These are phyloP conservation scores for Okapia johnstoni DNA, from an alignment of 2,113 vertebrate species.

Conservation along the genomic window DNA sequence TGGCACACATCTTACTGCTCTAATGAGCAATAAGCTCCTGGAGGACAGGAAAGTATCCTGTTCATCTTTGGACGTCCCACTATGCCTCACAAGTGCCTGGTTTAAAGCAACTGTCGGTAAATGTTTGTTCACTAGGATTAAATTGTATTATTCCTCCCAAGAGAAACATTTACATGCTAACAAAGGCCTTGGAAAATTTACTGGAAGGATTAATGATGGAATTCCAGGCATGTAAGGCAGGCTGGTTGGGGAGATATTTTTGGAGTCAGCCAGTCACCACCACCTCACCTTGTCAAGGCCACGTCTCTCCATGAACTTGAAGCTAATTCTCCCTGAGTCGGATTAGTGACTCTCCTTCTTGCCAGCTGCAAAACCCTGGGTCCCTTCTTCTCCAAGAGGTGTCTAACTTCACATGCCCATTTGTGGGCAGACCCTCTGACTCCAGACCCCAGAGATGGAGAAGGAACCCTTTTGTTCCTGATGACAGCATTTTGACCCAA, in stretches of 20 bases:
- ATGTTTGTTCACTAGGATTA: conserved; percentile 61
- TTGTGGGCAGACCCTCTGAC: background rate
- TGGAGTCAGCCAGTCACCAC: background rate
- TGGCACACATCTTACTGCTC: background rate
- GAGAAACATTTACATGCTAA: conserved; percentile 60
- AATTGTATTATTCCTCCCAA: conserved; percentile 56
- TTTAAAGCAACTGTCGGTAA: conserved; percentile 50
- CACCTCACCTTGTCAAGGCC: background rate
- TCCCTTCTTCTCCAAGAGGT: background rate
- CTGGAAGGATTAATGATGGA: conserved; percentile 52
- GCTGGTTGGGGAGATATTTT: background rate
- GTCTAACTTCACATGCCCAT: background rate
- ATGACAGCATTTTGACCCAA: background rate
- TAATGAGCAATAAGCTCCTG: background rate
- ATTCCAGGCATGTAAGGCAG: background rate
- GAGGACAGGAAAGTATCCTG: background rate
- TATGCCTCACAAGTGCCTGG: background rate
- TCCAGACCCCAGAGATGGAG: background rate
- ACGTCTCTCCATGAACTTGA: background rate
- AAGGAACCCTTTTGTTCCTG: background rate
- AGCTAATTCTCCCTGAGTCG: background rate
- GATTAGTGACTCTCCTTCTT: background rate
- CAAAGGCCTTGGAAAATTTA: conserved; percentile 24
- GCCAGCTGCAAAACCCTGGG: background rate
- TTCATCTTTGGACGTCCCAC: conserved; percentile 48